phyloP scores from a whole-genome alignment of 2,797 vertebrate species.

The Austrolebias charrua region DNA sequence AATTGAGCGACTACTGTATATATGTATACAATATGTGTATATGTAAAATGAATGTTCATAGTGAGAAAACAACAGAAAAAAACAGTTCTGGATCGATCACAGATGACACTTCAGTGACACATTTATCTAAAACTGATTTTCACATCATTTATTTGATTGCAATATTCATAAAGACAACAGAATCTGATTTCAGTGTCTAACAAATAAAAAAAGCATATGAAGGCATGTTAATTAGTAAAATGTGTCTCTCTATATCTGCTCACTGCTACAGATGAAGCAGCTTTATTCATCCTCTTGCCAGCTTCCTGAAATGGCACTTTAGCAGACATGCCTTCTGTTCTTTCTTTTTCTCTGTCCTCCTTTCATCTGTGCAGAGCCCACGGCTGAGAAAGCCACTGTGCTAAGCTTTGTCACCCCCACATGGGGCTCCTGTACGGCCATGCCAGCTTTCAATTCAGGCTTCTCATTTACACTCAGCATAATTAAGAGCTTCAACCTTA shows the following conservation, averaged over 20 bases:
- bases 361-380: conserved; percentile 64
- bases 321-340: conserved; percentile 66
- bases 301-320: conserved; percentile 64
- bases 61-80: conserved; percentile 15
- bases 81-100: conserved; percentile 10
- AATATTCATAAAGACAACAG: conserved; percentile 16
- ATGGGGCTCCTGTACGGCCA: conserved; percentile 51
- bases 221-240: conserved; percentile 38
- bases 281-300: conserved; percentile 60
- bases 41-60: conserved; percentile 9
- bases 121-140: conserved; percentile 2
- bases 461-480: conserved; percentile 67
- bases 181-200: not conserved
- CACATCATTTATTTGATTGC: conserved; percentile 18
- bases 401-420: conserved; percentile 64
- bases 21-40: too few species aligned
- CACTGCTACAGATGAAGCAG: conserved; percentile 44
- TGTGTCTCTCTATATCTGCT: conserved; percentile 24
- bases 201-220: conserved; percentile 29
- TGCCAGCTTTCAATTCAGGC: conserved; percentile 51
- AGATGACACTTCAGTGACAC: conserved; percentile 11
- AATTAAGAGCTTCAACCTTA: conserved; percentile 69
- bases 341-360: conserved; percentile 52
- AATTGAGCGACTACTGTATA: too few species aligned
- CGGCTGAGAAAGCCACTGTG: conserved; percentile 57